phyloP scores from a whole-genome alignment of 92 coral and sea anemone species.

The Phenganax subtilis region DNA sequence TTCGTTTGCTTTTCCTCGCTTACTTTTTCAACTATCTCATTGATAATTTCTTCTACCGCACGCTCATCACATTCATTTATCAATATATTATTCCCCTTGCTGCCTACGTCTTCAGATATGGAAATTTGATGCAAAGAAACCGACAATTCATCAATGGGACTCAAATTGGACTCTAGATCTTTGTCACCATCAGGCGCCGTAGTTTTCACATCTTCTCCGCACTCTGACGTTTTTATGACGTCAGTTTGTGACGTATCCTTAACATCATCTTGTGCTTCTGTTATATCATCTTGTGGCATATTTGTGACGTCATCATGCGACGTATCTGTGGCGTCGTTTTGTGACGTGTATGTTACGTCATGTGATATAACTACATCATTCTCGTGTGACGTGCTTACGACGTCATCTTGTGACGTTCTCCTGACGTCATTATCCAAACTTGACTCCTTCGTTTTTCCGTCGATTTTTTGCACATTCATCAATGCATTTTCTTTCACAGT shows the following conservation, averaged over 20 bases:
- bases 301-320: neutral
- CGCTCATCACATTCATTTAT: too few species aligned
- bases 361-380: neutral
- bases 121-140: too few species aligned
- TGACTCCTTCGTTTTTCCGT: neutral
- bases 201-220: neutral
- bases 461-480: neutral
- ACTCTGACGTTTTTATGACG: neutral
- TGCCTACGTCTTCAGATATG: too few species aligned
- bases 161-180: too few species aligned
- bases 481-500: slow-evolving; percentile 1
- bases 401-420: neutral
- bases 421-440: neutral
- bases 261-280: neutral
- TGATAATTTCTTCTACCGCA: too few species aligned
- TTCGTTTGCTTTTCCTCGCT: neutral
- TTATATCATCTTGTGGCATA: neutral
- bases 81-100: too few species aligned
- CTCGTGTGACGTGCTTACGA: neutral
- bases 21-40: neutral
- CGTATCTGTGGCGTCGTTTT: neutral
- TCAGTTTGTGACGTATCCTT: neutral
- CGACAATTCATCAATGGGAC: too few species aligned
- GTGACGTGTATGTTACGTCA: neutral
- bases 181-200: too few species aligned